Percentiles rank a stretch among this genome's conserved stretches.
phyloP scores from a whole-genome alignment of 2,113 vertebrate genomes.

The Tyrannus savana region DNA sequence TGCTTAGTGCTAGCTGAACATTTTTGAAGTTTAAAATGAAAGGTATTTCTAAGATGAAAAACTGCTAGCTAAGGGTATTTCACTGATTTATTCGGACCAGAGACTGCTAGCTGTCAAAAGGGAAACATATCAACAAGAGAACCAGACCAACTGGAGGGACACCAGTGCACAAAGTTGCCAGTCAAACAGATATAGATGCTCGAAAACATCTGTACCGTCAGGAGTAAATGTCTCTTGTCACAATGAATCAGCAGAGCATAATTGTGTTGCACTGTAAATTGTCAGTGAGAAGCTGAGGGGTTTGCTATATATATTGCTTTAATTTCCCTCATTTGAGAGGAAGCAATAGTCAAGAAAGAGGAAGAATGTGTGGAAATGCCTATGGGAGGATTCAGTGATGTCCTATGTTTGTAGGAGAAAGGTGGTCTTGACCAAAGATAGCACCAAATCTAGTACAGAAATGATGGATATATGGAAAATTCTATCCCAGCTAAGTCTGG shows the following conservation, averaged over 20 bases:
- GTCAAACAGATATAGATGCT: neutral
- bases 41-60: neutral
- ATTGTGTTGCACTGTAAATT: neutral
- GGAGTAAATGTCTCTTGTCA: neutral
- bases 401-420: neutral
- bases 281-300: neutral
- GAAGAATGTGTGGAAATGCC: neutral
- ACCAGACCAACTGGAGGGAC: neutral
- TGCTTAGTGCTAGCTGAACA: neutral
- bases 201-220: neutral
- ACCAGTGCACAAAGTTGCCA: neutral
- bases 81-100: neutral
- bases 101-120: neutral
- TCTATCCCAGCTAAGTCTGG: neutral
- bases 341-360: neutral
- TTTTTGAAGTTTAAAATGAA: neutral
- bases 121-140: neutral
- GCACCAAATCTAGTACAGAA: neutral
- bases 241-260: neutral
- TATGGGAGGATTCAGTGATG: neutral
- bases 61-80: neutral
- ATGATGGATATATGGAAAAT: neutral
- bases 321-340: neutral
- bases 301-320: neutral
- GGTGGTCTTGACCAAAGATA: neutral